Evolutionary conservation across 1,140 invertebrate genomes (phyloP), one percentile per base, ranked within the genome.

Genomic region (Aradophagus sp.): DNA sequence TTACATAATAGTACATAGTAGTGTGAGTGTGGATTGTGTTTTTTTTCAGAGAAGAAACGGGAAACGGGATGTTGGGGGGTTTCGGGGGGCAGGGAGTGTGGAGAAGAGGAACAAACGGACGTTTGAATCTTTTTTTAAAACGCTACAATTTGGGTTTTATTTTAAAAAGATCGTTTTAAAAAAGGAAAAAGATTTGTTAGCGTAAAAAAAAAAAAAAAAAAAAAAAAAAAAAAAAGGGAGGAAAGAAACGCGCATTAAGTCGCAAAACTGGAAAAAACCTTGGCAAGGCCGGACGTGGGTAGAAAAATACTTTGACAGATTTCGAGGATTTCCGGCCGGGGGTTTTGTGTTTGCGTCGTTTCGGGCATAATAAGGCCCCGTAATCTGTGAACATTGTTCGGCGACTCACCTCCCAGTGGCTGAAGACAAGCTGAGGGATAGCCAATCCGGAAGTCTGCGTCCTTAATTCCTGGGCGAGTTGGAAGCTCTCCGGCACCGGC

Each of bases 401-500:
- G 6, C 8, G 13, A 58, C 86, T 88, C 85, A 95, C 94, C 91
- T 99, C 96, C 95, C 97, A 99, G 84, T 98, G 96, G 80, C 95
- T 97, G 87, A 99, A 99, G 67, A 95, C 89, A 52, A 99, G 89
- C 84, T 98, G 97, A 7, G 97, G 97, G 83, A 92, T 93, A 4
- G 97, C 97, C 50, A 98, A 87, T 15, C 98, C 98, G 63, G 96
- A 98, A 17, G 97, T 99, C 84, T 96, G 93, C 77, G 96, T 98
- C 48, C 93, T 87, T 56, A 99, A 90, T 84, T 97, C 95, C 38
- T 95, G 92, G 4, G 95, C 93, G 84, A 99, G 95, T 53, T 94
- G 91, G 86, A 99, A 98, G 83, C 97, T 99, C 85, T 99, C 97
- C 6, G 97, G 91, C 15, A 99, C 96, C 0, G 98, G 98, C 63